These are phyloP conservation scores for Drosophila dives DNA, from an alignment of 2,888 invertebrate genomes.

Conservation along the genomic window DNA sequence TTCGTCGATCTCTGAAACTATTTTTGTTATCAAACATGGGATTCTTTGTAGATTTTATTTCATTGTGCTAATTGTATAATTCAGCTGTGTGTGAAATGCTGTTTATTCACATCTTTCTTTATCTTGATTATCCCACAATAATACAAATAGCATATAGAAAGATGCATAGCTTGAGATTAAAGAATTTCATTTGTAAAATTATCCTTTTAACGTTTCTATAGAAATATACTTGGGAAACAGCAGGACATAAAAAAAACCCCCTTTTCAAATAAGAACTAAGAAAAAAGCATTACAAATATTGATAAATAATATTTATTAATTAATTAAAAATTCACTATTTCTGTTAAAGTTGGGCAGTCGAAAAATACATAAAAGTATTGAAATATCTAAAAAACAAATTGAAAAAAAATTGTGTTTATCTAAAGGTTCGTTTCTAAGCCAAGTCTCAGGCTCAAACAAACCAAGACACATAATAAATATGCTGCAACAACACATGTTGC, in stretches of 20 bases:
- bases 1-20: conserved; percentile 14
- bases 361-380: background rate
- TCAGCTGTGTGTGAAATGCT: conserved; percentile 56
- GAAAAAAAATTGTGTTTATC: accelerated
- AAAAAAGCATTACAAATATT: background rate
- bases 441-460: background rate
- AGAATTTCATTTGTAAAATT: background rate
- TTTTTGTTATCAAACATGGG: conserved; percentile 7
- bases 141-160: background rate
- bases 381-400: background rate
- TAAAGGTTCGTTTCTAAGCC: background rate
- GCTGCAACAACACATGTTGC: background rate
- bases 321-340: background rate
- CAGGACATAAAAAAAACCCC: background rate
- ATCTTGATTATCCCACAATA: conserved; percentile 13
- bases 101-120: conserved; percentile 25
- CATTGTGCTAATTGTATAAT: conserved; percentile 35
- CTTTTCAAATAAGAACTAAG: background rate
- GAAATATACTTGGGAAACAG: background rate
- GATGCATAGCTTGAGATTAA: background rate
- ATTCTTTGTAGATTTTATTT: conserved; percentile 18
- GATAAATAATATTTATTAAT: background rate
- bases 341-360: background rate
- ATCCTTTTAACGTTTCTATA: background rate
- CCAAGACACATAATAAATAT: background rate